A percentile compares a stretch with the other conserved stretches of the same genome.
Evolutionary conservation across 2,113 vertebrate genomes (phyloP).

Genomic region (Sorex fumeus): DNA sequence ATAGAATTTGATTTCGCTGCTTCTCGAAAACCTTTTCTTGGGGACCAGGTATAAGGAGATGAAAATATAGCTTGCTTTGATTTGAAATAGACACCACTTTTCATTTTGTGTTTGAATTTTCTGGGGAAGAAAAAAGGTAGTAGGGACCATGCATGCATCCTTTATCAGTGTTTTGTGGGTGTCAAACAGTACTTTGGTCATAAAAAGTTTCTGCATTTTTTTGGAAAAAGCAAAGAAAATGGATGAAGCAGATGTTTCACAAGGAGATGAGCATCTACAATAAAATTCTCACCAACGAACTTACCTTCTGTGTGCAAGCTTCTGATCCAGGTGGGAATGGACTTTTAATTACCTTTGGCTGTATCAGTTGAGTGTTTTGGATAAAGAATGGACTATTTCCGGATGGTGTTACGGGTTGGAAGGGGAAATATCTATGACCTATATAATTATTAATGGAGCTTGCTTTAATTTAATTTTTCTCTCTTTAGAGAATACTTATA

Average conservation of each 20-base stretch:
- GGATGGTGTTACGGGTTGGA: background rate
- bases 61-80: background rate
- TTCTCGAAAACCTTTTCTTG: conserved; percentile 33
- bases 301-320: too few species aligned
- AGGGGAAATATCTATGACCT: background rate
- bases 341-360: background rate
- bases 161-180: background rate
- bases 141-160: background rate
- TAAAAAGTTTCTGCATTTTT: background rate
- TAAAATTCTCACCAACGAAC: too few species aligned
- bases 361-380: background rate
- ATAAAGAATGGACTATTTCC: background rate
- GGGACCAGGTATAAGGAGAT: background rate
- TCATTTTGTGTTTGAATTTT: conserved; percentile 6
- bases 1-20: background rate
- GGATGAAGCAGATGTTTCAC: background rate
- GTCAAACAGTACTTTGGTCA: background rate
- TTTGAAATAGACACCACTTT: conserved; percentile 17
- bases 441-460: background rate
- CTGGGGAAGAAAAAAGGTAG: background rate
- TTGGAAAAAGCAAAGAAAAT: conserved; percentile 7
- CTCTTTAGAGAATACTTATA: background rate
- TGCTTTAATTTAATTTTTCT: conserved; percentile 10
- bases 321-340: background rate
- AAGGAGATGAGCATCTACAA: background rate